Evolutionary conservation across 2,797 vertebrate genomes (phyloP), one percentile per base, ranked within the genome.

Genomic region (Leptoclinus maculatus): DNA sequence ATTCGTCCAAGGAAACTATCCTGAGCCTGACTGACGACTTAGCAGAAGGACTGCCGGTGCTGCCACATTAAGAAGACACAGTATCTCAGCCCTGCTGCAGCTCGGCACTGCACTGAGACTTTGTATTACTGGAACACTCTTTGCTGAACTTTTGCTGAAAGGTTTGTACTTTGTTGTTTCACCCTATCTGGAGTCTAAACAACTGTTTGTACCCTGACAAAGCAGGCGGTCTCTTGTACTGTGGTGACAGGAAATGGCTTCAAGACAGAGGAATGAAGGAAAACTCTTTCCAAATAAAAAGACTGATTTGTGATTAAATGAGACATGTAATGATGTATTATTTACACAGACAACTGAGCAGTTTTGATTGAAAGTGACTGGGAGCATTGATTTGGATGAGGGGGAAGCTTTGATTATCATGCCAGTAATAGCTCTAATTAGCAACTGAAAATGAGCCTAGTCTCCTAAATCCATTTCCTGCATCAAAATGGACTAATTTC

Each of bases 371-470:
- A 43, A 74, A 73, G 41, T 58, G 57, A 77, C 63, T 21, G 12
- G 3, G n/a, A 1, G 27, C 39, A 70, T 47, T 74, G 51, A 75
- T 83, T 67, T 39, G 59, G 39, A 83, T 25, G 62, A 76, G 62
- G 66, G 60, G 59, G 34, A 77, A 21, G 47, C 49, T 78, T 74
- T 60, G 72, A 78, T 83, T 82, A 62, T 76, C 23, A 56, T 12
- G 39, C 23, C 41, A 66, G 57, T 70, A 80, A 87, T 81, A 49
- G 39, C 34, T 78, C 53, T 68, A 80, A 87, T 82, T 79, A 83
- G 38, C 57, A 56, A 78, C 38, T 17, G 21, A 66, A 72, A 69
- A 77, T 63, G n/a, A 45, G 54, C 23, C 76, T 73, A 36, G 69
- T 58, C 14, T 57, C n/a, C 25, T 67, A 14, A 27, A 74, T 66